These are phyloP conservation scores for Meta bourneti DNA, from an alignment of 2,888 invertebrate genomes.

Conservation along the genomic window DNA sequence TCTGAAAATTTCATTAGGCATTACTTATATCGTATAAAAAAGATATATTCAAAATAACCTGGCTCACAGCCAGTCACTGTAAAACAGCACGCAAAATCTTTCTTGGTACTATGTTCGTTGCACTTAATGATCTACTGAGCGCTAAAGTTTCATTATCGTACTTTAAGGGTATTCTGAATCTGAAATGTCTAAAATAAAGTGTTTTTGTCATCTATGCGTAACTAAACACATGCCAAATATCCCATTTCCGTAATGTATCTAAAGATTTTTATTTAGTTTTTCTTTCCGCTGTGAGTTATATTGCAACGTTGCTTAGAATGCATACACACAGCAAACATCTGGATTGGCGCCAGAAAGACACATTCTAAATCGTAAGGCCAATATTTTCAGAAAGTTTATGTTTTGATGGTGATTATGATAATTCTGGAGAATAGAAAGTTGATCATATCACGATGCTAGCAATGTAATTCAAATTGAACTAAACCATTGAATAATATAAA, in stretches of 20 bases:
- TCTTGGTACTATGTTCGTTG: conserved; percentile 17
- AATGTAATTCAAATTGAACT: background rate
- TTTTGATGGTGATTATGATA: background rate
- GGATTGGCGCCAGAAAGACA: conserved; percentile 36
- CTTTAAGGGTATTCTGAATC: conserved; percentile 37
- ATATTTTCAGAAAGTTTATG: background rate
- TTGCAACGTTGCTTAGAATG: conserved; percentile 19
- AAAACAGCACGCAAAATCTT: conserved; percentile 39
- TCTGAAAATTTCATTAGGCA: background rate
- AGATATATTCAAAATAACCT: conserved; percentile 39
- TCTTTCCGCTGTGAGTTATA: background rate
- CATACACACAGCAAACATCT: conserved; percentile 25
- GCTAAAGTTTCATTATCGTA: conserved; percentile 46
- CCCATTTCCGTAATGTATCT: conserved; percentile 34
- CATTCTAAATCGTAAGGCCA: background rate
- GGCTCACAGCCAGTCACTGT: conserved; percentile 25
- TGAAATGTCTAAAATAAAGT: conserved; percentile 52
- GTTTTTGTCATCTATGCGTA: conserved; percentile 52
- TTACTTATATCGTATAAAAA: conserved; percentile 11
- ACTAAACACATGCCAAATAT: conserved; percentile 57
- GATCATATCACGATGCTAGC: background rate
- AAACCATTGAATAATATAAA: background rate
- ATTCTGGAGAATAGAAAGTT: conserved; percentile 2
- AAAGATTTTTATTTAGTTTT: conserved; percentile 7
- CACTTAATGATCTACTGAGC: conserved; percentile 53